These are phyloP conservation scores for Coregonus ussuriensis DNA, from an alignment of 2,797 vertebrate genomes.

Conservation along the genomic window DNA sequence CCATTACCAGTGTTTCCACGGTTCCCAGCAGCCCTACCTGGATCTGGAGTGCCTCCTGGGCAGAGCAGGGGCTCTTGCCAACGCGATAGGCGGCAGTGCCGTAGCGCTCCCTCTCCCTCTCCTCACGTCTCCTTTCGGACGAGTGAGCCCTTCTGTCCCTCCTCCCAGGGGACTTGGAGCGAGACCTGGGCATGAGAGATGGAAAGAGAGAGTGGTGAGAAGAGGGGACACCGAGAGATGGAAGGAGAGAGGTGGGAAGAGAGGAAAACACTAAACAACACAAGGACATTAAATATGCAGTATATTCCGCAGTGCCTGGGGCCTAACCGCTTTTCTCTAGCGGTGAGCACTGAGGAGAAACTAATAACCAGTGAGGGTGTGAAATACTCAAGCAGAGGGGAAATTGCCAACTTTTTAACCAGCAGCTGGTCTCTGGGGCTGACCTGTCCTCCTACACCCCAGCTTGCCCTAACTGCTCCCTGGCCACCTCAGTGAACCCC, in stretches of 20 bases:
- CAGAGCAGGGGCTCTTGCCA: conserved; percentile 81
- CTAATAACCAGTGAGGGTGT: background rate
- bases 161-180: conserved; percentile 84
- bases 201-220: background rate
- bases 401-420: background rate
- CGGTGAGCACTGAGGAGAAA: no score
- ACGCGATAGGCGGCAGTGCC: conserved; percentile 79
- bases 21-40: conserved; percentile 71
- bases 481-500: no score
- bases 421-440: background rate
- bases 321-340: no score
- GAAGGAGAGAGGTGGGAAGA: background rate
- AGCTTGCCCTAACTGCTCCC: no score
- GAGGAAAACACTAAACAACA: background rate
- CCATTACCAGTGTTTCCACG: conserved; percentile 1
- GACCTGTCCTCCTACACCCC: background rate
- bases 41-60: conserved; percentile 84
- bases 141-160: conserved; percentile 80
- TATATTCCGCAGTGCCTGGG: background rate
- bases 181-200: conserved; percentile 59
- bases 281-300: background rate
- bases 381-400: background rate
- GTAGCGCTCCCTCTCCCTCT: conserved; percentile 77
- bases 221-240: background rate
- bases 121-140: conserved; percentile 82